Evolutionary conservation across 2,888 invertebrate species (phyloP), one percentile per base, ranked within the genome.

Genomic region (Morpho deidamia): DNA sequence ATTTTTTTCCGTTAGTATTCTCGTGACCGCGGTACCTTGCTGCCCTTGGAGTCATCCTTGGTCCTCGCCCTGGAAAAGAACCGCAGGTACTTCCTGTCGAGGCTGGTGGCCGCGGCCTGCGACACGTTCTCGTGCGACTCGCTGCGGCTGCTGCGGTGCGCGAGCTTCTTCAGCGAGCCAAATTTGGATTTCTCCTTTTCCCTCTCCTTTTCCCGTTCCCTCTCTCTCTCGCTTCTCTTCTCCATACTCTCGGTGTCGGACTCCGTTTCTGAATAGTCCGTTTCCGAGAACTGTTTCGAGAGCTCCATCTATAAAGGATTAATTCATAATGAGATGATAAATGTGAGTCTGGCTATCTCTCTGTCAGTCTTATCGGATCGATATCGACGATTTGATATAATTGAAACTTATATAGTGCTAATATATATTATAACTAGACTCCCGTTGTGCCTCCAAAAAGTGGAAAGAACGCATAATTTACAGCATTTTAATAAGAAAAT

Each of bases 101-200:
- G 89, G 72, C 94, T 94, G 38, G 94, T 91, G 59, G 81, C 70
- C 8, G 77, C 56, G 90, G 91, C 35, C 59, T 74, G 82, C 56
- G 71, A 66, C 8, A 91, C 92, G 63, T 83, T 81, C 69, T 91
- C 91, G 57, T 71, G 71, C 48, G 82, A 79, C 67, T 84, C 82
- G 67, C 76, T 84, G 64, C 77, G 76, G 56, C 80, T 81, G 74
- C 90, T 83, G 54, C 89, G 81, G 23, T 89, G 90, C 7, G 92
- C 89, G 55, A 93, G 90, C 74, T 95, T 95, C 69, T 94, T 94
- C 54, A 95, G 72, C 0, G 95, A 95, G 0, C 94, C 94, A 68
- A 95, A 94, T 73, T 92, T 92, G 61, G 78, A 76, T 60, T 81
- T 80, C 58, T 84, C 84, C 47, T 73, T 75, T 4, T 79, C 81